phyloP scores from a whole-genome alignment of 2,797 vertebrate genomes.

The Protonibea diacanthus region DNA sequence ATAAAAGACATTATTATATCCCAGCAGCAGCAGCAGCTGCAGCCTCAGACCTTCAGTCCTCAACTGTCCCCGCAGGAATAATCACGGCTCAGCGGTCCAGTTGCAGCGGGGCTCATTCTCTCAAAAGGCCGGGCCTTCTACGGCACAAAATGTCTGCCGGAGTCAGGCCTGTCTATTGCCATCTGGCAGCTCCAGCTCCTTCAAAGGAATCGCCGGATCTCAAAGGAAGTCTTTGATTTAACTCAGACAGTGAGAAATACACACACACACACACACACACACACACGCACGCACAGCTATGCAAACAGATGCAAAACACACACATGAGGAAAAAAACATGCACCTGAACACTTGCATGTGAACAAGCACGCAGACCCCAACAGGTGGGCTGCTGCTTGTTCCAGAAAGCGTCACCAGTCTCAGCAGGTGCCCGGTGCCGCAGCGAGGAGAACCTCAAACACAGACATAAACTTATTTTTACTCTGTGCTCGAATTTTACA shows the following conservation, averaged over 20 bases:
- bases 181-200: constrained; percentile 70
- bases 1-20: constrained; percentile 1
- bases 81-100: constrained; percentile 23
- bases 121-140: constrained; percentile 34
- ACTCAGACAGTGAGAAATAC: constrained; percentile 31
- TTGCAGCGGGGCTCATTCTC: constrained; percentile 5
- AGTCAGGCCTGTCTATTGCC: constrained; percentile 52
- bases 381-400: constrained; percentile 31
- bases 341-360: not conserved
- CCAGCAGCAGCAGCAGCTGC: not conserved
- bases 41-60: constrained; percentile 3
- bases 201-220: constrained; percentile 72
- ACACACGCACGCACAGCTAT: constrained; percentile 19
- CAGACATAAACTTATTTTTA: not conserved
- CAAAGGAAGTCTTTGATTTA: constrained; percentile 76
- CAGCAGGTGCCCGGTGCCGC: constrained; percentile 15
- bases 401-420: constrained; percentile 2
- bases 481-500: constrained; percentile 1
- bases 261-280: constrained; percentile 9
- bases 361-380: constrained; percentile 24
- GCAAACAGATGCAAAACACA: constrained; percentile 52
- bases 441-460: not conserved
- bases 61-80: constrained; percentile 26
- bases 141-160: constrained; percentile 45
- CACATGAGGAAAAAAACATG: not conserved